Percentiles rank a stretch among this genome's conserved stretches.
phyloP scores from a whole-genome alignment of 2,888 invertebrate genomes.

The Ceramica pisi region DNA sequence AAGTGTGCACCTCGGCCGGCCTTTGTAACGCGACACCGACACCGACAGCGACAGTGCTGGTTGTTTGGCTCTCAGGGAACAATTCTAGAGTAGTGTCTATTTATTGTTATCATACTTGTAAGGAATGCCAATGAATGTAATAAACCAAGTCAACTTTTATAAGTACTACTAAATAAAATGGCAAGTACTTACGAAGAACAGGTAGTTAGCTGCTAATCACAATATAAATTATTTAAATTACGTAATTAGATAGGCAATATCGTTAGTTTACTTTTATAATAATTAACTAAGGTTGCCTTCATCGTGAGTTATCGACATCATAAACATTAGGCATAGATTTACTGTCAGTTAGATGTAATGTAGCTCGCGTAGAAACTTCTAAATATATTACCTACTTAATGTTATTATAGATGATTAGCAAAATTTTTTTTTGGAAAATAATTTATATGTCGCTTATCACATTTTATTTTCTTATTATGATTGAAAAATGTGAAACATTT shows the following conservation, averaged over 20 bases:
- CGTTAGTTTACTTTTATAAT: conserved; percentile 4
- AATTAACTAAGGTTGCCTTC: conserved; percentile 2
- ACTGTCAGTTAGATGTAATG: neutral
- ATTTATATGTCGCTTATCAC: no score
- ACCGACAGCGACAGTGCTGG: neutral
- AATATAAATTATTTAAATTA: conserved; percentile 34
- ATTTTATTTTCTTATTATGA: neutral
- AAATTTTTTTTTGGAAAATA: neutral
- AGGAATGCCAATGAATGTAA: conserved; percentile 4
- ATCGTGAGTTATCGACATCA: neutral
- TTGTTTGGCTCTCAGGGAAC: conserved; percentile 17
- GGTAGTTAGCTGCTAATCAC: conserved; percentile 27
- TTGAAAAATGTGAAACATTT: neutral
- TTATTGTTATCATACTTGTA: neutral
- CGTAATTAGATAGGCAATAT: conserved; percentile 20
- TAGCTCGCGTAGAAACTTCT: neutral
- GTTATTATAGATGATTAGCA: neutral
- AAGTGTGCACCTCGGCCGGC: conserved; percentile 27
- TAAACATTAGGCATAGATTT: neutral
- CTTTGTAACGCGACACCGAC: conserved; percentile 12
- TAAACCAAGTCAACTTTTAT: conserved; percentile 15
- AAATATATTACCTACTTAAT: neutral
- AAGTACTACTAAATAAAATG: conserved; percentile 28
- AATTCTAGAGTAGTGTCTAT: neutral
- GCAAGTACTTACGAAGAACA: neutral